Conservation (phyloP, 2,797 vertebrate species). For the Sebastes dallii region DNA sequence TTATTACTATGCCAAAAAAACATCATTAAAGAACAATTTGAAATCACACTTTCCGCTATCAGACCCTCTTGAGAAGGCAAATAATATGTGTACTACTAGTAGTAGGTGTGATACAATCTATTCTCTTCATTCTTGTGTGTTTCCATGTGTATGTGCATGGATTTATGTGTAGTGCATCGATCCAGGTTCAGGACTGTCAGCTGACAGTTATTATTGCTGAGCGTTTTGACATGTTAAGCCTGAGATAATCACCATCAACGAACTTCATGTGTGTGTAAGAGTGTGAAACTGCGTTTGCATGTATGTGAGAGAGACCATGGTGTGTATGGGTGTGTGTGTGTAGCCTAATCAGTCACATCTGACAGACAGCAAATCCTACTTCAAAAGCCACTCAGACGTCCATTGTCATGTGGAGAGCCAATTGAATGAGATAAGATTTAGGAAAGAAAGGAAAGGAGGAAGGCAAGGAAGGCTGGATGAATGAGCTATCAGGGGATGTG, state of each 20-base stretch:
- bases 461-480: conserved; percentile 34
- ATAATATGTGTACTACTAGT: neutral
- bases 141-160: neutral
- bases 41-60: neutral
- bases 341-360: conserved; percentile 69
- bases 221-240: conserved; percentile 56
- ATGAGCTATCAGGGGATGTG: conserved; percentile 37
- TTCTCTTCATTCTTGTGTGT: neutral
- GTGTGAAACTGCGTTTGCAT: conserved; percentile 6
- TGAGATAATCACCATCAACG: conserved; percentile 33
- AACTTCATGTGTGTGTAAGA: neutral
- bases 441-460: conserved; percentile 28
- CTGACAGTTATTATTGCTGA: conserved; percentile 43
- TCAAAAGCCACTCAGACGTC: conserved; percentile 67
- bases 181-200: conserved; percentile 41
- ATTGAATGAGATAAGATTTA: conserved; percentile 62
- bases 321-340: conserved; percentile 5
- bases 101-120: neutral
- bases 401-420: conserved; percentile 66
- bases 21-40: neutral
- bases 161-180: neutral
- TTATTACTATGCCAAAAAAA: neutral
- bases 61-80: neutral
- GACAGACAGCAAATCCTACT: conserved; percentile 69
- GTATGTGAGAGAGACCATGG: neutral